Evolutionary conservation across 2,888 invertebrate species (phyloP).

Genomic region (Crocallis elinguaria): DNA sequence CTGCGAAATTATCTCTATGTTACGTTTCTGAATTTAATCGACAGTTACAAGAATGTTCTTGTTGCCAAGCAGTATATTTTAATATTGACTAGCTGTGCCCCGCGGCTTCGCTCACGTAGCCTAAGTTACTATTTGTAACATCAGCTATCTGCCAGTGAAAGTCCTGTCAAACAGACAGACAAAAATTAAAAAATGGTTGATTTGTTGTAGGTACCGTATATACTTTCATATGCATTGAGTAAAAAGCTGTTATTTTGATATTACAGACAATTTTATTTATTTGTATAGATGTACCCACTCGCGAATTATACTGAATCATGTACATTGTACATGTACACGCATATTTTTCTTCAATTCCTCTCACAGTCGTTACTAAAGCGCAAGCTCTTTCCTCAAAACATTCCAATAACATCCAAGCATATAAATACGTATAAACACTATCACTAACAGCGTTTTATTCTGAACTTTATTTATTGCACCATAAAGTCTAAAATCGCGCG

Average conservation of each 20-base stretch:
- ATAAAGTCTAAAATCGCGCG: conserved; percentile 62
- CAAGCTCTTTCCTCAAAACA: conserved; percentile 56
- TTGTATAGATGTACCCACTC: background rate
- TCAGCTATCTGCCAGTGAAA: too few species aligned
- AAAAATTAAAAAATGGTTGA: too few species aligned
- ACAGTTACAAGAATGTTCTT: background rate
- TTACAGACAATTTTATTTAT: too few species aligned
- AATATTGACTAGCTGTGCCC: too few species aligned
- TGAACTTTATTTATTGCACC: conserved; percentile 69
- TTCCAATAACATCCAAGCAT: conserved; percentile 60
- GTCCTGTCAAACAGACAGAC: too few species aligned
- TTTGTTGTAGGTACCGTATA: too few species aligned
- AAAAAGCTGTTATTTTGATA: too few species aligned
- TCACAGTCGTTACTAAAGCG: conserved; percentile 47
- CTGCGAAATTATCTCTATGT: background rate
- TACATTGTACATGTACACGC: background rate
- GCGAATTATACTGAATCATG: background rate
- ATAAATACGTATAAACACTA: conserved; percentile 51
- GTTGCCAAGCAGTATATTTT: too few species aligned
- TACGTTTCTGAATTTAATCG: conserved; percentile 3
- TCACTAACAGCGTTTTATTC: conserved; percentile 39
- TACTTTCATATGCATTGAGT: too few species aligned
- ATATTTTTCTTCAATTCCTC: conserved; percentile 37
- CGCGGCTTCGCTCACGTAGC: too few species aligned
- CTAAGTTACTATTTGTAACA: too few species aligned